phyloP scores from a whole-genome alignment of 2,113 vertebrate genomes.

The Miniopterus natalensis region DNA sequence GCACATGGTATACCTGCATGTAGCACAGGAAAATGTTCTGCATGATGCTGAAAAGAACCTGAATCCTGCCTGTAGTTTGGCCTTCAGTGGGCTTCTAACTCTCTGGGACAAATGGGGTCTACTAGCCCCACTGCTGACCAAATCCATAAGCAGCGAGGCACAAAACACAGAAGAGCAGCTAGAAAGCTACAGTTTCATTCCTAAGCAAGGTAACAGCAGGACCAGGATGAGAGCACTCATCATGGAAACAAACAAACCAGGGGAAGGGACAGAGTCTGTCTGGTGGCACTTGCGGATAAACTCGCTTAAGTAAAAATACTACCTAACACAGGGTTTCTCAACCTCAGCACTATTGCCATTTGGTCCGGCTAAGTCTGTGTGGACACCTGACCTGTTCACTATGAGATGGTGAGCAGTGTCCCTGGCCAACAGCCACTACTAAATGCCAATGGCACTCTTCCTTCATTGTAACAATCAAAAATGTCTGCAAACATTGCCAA shows the following conservation, averaged over 20 bases:
- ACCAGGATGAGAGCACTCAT: background rate
- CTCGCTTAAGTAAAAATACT: background rate
- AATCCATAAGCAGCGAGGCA: background rate
- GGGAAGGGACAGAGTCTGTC: background rate
- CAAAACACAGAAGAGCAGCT: background rate
- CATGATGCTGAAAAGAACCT: background rate
- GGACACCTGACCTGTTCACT: background rate
- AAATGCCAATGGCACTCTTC: background rate
- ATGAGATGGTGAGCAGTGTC: background rate
- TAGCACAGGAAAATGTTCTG: background rate
- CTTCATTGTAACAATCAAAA: background rate
- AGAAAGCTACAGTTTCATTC: background rate
- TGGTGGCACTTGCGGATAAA: no score
- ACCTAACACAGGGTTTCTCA: accelerated
- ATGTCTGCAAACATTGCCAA: background rate
- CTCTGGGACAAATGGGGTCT: background rate
- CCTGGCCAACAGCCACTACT: background rate
- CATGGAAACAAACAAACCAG: background rate
- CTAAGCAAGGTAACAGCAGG: background rate
- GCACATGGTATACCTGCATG: accelerated
- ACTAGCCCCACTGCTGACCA: background rate
- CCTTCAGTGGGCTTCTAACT: background rate
- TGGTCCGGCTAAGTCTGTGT: background rate
- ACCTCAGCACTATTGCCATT: background rate
- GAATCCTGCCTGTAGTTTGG: background rate